Conservation (phyloP, 2,888 invertebrate genomes). For the Pollenia labialis region DNA sequence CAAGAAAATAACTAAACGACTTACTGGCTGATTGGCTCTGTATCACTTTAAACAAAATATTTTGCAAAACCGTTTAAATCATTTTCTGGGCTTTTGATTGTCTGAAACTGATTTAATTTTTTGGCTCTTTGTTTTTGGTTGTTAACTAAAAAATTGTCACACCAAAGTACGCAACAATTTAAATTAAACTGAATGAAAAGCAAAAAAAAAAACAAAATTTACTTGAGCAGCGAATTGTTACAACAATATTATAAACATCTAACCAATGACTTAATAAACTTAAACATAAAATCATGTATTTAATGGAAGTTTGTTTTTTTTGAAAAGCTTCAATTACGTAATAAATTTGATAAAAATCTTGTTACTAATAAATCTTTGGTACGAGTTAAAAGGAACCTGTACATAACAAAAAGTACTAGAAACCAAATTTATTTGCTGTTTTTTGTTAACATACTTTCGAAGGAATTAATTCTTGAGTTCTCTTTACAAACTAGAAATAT, state of each 20-base stretch:
- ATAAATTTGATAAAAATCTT: constrained; percentile 52
- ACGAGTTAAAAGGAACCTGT: not conserved
- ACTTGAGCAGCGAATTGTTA: constrained; percentile 8
- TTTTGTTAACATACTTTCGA: not conserved
- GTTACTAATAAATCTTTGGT: constrained; percentile 16
- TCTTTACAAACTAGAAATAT: too few species aligned
- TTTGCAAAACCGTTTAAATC: constrained; percentile 16
- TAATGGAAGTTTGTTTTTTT: not conserved
- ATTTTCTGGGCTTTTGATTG: constrained; percentile 30
- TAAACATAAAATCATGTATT: constrained; percentile 51
- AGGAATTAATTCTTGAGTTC: too few species aligned
- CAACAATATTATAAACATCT: constrained; percentile 30
- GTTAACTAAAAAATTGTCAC: constrained; percentile 49
- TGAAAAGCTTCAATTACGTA: constrained; percentile 28
- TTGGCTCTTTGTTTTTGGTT: not conserved
- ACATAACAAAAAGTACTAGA: too few species aligned
- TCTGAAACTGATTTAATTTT: constrained; percentile 22
- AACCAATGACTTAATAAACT: constrained; percentile 48
- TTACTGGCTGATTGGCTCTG: not conserved
- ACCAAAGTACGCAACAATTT: constrained; percentile 56
- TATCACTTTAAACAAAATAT: constrained; percentile 26
- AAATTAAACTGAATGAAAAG: constrained; percentile 34
- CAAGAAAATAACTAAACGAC: constrained; percentile 23
- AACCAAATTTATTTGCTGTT: constrained; percentile 19
- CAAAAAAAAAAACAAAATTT: not conserved